phyloP scores from a whole-genome alignment of 1,140 invertebrate species.

The Drosophila ambigua region DNA sequence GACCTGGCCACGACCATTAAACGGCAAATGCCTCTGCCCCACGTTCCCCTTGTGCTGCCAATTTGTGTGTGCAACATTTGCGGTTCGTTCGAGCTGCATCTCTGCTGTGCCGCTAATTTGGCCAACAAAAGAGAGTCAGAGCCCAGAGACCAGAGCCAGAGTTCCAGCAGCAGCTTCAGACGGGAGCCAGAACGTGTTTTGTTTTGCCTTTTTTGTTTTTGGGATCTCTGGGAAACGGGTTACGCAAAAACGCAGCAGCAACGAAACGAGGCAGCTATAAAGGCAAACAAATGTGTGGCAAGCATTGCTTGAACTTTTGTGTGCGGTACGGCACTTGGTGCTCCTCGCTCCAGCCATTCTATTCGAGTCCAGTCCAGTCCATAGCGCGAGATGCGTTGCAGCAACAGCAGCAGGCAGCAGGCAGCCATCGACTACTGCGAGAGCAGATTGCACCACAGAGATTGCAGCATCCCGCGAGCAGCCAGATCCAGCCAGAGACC shows the following conservation, averaged over 20 bases:
- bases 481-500: background rate
- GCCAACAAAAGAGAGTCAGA: constrained; percentile 18
- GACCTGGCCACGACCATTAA: constrained; percentile 15
- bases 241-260: constrained; percentile 32
- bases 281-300: constrained; percentile 41
- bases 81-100: background rate
- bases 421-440: constrained; percentile 8
- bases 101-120: constrained; percentile 48
- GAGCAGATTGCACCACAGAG: constrained; percentile 30
- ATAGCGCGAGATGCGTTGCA: too few relatives aligned
- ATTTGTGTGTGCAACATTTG: constrained; percentile 54
- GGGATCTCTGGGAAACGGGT: constrained; percentile 39
- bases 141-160: too few relatives aligned
- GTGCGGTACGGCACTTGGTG: background rate
- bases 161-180: constrained; percentile 1
- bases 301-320: constrained; percentile 35
- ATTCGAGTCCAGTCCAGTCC: too few relatives aligned
- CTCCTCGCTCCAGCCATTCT: too few relatives aligned
- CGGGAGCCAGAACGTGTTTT: constrained; percentile 59
- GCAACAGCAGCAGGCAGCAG: too few relatives aligned
- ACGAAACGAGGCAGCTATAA: constrained; percentile 1
- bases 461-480: constrained; percentile 19
- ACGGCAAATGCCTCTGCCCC: constrained; percentile 4
- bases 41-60: constrained; percentile 11
- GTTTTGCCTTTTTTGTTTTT: constrained; percentile 12